Evolutionary conservation across 2,113 vertebrate species (phyloP).

Genomic region (Actenoides hombroni): DNA sequence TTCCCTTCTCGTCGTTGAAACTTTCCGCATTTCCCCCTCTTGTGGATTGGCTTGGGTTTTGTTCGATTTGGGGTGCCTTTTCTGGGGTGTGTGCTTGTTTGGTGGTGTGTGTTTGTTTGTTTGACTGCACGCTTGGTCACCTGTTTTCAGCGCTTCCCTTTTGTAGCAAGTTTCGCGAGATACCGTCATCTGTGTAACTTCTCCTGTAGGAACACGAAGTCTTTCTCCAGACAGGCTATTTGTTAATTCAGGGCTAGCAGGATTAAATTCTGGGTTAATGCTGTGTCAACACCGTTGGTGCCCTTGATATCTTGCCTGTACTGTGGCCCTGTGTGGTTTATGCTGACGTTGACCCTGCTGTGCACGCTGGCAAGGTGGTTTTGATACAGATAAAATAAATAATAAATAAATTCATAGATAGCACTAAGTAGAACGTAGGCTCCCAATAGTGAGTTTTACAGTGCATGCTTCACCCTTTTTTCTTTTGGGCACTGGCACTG

Average conservation of each 20-base stretch:
- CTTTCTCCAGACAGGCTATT: not conserved
- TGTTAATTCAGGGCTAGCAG: not conserved
- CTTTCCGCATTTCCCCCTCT: not conserved
- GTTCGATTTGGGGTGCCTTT: too few relatives aligned
- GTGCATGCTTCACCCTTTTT: not conserved
- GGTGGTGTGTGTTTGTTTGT: too few relatives aligned
- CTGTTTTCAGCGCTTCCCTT: not conserved
- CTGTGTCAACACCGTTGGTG: not conserved
- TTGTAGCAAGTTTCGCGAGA: not conserved
- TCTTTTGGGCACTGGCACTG: not conserved
- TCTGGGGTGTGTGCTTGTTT: too few relatives aligned
- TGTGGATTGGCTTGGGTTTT: too few relatives aligned
- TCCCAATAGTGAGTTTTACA: not conserved
- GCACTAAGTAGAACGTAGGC: accelerated
- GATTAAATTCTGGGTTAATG: not conserved
- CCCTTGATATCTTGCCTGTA: not conserved
- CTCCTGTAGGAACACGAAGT: not conserved
- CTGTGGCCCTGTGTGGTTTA: not conserved
- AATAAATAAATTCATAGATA: not conserved
- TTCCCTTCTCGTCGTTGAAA: not conserved
- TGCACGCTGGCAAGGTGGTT: not conserved
- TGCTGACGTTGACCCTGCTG: not conserved
- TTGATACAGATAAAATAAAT: not conserved
- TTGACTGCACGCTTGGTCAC: not conserved
- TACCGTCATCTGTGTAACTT: not conserved